Evolutionary conservation across 1,140 invertebrate genomes (phyloP).

Genomic region (Wasmannia auropunctata): DNA sequence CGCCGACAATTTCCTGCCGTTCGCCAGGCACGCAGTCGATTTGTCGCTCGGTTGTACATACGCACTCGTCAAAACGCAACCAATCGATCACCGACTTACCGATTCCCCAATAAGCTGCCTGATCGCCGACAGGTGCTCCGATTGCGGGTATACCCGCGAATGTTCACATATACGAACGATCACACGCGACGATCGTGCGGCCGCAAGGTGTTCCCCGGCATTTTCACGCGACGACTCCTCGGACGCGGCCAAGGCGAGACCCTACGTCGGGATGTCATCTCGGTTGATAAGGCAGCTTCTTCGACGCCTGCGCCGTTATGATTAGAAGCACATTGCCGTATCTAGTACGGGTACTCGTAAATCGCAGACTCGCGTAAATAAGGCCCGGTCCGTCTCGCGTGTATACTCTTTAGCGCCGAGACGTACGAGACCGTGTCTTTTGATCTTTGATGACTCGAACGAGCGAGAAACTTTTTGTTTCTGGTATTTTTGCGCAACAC

Average conservation of each 20-base stretch:
- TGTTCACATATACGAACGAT: slow-evolving; percentile 1
- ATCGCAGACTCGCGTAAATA: no score
- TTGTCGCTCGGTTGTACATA: neutral
- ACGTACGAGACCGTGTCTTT: no score
- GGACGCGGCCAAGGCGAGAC: slow-evolving; percentile 13
- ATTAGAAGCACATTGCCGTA: neutral
- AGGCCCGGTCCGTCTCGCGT: no score
- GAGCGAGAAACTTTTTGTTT: neutral
- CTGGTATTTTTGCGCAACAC: neutral
- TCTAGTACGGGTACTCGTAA: no score
- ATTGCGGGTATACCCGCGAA: neutral
- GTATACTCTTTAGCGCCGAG: no score
- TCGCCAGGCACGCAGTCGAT: neutral
- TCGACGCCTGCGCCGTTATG: slow-evolving; percentile 11
- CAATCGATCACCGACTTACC: slow-evolving; percentile 37
- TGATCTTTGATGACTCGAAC: neutral
- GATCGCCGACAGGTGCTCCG: neutral
- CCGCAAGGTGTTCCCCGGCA: slow-evolving; percentile 30
- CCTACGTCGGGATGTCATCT: neutral
- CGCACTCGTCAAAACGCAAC: neutral
- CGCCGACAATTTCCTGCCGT: neutral
- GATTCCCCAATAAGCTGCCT: neutral
- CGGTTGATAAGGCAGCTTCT: slow-evolving; percentile 48
- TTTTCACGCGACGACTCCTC: slow-evolving; percentile 27
- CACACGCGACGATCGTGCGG: slow-evolving; percentile 17